phyloP scores from a whole-genome alignment of 2,888 invertebrate species.

The Platycheirus rosarum region DNA sequence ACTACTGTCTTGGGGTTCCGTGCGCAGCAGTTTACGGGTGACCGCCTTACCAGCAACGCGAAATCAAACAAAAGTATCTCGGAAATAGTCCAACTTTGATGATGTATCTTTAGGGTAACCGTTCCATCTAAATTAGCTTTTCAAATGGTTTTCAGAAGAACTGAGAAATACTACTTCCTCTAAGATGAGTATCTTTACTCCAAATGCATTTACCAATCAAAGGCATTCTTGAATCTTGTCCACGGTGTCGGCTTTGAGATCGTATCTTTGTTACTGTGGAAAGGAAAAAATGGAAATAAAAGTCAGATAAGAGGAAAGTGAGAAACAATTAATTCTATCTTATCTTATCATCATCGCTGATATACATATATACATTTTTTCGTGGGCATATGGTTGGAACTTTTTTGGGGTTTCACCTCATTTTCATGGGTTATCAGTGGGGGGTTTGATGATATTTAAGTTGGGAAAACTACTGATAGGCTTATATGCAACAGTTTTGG shows the following conservation, averaged over 20 bases:
- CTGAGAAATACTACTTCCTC: neutral
- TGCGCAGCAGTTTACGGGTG: conserved; percentile 5
- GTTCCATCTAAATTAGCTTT: neutral
- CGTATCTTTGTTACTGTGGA: conserved; percentile 27
- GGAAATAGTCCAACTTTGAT: neutral
- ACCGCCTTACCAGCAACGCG: conserved; percentile 10
- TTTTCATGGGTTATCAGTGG: too few relatives aligned
- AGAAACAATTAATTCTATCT: conserved; percentile 47
- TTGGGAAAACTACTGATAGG: too few relatives aligned
- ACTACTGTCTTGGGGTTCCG: conserved; percentile 37
- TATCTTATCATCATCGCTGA: conserved; percentile 55
- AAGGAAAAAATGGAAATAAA: conserved; percentile 3
- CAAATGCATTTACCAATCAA: conserved; percentile 46
- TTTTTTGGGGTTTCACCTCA: neutral
- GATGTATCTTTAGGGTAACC: neutral
- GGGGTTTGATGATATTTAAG: too few relatives aligned
- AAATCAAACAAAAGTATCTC: neutral
- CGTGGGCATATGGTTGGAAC: conserved; percentile 18
- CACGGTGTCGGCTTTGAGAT: conserved; percentile 41
- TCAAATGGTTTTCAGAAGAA: neutral
- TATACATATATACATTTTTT: conserved; percentile 21
- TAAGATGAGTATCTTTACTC: conserved; percentile 36
- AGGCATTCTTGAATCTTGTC: conserved; percentile 45
- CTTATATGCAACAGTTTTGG: too few relatives aligned
- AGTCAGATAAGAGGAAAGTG: conserved; percentile 26